A percentile compares a stretch with the other conserved stretches of the same genome.
These are phyloP conservation scores for Corythaixoides concolor DNA, from an alignment of 2,113 vertebrate species.

Conservation along the genomic window DNA sequence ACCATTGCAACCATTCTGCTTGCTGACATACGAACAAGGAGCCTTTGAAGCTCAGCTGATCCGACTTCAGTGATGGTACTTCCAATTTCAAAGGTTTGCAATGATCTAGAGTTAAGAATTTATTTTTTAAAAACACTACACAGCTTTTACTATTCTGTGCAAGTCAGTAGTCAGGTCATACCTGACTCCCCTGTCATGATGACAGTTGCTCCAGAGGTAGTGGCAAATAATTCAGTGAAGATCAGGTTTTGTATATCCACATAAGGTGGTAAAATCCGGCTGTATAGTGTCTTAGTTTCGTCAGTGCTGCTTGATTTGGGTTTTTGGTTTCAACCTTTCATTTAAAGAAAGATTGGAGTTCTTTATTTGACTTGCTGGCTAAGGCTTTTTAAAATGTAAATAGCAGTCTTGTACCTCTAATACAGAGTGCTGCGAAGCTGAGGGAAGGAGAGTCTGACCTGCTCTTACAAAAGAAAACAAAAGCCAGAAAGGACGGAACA, in stretches of 20 bases:
- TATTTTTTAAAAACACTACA: neutral
- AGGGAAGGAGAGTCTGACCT: constrained; percentile 30
- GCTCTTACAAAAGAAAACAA: constrained; percentile 2
- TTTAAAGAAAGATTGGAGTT: neutral
- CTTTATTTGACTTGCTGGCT: constrained; percentile 8
- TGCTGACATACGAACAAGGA: neutral
- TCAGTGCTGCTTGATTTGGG: neutral
- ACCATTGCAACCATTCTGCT: accelerated
- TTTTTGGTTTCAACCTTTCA: neutral
- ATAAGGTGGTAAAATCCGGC: neutral
- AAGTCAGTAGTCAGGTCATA: neutral
- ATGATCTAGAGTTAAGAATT: neutral
- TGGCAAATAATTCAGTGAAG: neutral
- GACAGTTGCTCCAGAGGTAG: neutral
- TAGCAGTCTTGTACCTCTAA: neutral
- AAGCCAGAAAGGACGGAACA: neutral
- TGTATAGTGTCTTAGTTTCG: neutral
- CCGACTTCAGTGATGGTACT: neutral
- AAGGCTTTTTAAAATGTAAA: constrained; percentile 32
- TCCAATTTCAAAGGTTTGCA: neutral
- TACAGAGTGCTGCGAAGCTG: neutral
- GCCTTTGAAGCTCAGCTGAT: neutral
- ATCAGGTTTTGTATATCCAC: neutral
- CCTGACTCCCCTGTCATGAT: neutral
- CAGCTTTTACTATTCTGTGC: neutral